These are phyloP conservation scores for Felis chaus DNA, from an alignment of 2,113 vertebrate species.

Conservation along the genomic window DNA sequence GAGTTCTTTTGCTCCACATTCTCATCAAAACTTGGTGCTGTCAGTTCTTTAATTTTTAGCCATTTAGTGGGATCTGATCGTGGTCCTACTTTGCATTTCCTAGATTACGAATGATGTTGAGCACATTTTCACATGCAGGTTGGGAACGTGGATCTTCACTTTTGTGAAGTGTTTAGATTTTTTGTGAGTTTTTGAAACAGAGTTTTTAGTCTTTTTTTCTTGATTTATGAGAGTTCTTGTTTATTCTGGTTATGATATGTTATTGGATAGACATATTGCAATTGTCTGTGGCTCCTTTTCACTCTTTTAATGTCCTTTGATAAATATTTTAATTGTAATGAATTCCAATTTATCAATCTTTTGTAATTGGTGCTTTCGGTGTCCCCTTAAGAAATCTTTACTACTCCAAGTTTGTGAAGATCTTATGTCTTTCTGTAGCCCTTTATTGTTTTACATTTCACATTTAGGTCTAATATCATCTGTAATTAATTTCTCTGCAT, in stretches of 20 bases:
- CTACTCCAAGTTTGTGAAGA: not conserved
- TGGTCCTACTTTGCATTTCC: not conserved
- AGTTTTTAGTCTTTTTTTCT: not conserved
- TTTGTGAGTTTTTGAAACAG: not conserved
- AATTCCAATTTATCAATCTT: not conserved
- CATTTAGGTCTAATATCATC: not conserved
- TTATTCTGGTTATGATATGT: not conserved
- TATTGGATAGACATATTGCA: not conserved
- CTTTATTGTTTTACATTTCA: slow-evolving; percentile 3
- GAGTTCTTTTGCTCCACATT: not conserved
- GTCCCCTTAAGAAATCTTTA: not conserved
- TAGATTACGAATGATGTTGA: not conserved
- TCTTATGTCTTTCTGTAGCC: not conserved
- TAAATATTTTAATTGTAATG: slow-evolving; percentile 9
- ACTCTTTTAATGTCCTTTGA: not conserved
- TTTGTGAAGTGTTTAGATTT: not conserved
- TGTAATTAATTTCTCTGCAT: not conserved
- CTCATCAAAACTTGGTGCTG: not conserved
- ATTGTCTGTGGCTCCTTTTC: not conserved
- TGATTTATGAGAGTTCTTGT: not conserved
- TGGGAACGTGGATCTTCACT: not conserved
- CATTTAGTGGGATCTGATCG: not conserved
- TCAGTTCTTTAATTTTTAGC: not conserved
- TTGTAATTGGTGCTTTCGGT: not conserved
- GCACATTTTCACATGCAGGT: not conserved